phyloP scores from a whole-genome alignment of 2,113 vertebrate species.

The Salminus brasiliensis region DNA sequence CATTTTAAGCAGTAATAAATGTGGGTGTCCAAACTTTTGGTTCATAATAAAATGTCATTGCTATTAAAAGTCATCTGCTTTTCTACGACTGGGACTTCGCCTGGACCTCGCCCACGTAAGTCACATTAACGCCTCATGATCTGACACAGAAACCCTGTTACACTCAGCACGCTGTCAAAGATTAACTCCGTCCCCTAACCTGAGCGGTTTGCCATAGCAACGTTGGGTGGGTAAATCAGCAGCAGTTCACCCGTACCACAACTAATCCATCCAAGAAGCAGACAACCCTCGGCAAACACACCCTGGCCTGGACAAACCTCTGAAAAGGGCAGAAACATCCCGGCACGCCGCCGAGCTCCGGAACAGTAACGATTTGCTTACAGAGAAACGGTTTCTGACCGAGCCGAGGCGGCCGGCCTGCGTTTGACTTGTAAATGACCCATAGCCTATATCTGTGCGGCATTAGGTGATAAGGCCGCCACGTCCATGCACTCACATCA shows the following conservation, averaged over 20 bases:
- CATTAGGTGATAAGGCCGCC: background rate
- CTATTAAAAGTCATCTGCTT: no score
- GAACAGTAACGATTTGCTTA: conserved; percentile 44
- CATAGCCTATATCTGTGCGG: background rate
- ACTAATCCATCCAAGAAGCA: background rate
- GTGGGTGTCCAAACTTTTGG: no score
- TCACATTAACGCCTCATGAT: background rate
- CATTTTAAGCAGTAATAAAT: no score
- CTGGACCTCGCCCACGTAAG: background rate
- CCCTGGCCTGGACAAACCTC: background rate
- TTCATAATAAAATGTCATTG: no score
- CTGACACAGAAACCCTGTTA: background rate
- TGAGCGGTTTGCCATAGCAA: conserved; percentile 11
- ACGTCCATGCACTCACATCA: background rate
- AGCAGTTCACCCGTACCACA: background rate
- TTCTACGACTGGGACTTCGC: no score
- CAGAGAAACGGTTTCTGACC: conserved; percentile 49
- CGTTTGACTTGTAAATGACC: conserved; percentile 29
- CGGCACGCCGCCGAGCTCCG: background rate
- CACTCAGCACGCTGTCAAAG: background rate
- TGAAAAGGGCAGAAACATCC: background rate
- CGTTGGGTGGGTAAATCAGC: background rate
- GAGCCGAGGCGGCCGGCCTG: conserved; percentile 4
- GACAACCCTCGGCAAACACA: background rate
- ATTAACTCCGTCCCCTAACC: conserved; percentile 20